Conservation (phyloP, 2,888 invertebrate genomes). For the Thymelicus acteon region DNA sequence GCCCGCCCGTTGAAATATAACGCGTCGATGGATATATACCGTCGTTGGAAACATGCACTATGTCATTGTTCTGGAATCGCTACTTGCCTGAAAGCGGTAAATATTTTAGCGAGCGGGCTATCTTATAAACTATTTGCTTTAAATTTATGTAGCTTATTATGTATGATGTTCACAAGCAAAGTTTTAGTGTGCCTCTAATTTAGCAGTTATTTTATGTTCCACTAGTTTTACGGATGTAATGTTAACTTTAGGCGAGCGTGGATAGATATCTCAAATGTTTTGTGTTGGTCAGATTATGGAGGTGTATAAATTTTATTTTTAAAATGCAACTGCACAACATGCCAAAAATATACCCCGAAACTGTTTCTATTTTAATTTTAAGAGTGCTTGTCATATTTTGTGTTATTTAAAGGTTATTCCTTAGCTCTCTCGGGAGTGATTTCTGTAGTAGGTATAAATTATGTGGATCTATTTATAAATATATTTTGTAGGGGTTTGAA, state of each 20-base stretch:
- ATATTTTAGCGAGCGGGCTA: neutral
- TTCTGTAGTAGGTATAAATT: too few species aligned
- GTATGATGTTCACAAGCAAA: neutral
- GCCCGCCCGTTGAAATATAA: neutral
- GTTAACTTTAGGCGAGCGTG: neutral
- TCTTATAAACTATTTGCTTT: neutral
- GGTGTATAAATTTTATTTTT: too few species aligned
- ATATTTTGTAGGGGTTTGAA: too few species aligned
- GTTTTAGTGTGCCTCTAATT: neutral
- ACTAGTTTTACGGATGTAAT: slow-evolving; percentile 2
- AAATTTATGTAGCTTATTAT: neutral
- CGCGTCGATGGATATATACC: too few species aligned
- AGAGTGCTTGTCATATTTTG: too few species aligned
- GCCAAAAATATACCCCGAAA: too few species aligned
- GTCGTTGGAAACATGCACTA: too few species aligned
- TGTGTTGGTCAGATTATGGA: neutral
- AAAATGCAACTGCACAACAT: too few species aligned
- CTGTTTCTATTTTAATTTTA: too few species aligned
- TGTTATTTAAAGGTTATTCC: too few species aligned
- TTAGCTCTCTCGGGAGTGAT: too few species aligned
- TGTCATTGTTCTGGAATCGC: neutral
- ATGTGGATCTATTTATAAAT: too few species aligned
- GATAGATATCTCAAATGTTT: neutral
- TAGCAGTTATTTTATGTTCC: slow-evolving; percentile 1
- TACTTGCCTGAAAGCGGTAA: neutral